phyloP scores from a whole-genome alignment of 2,888 invertebrate genomes.

The Vanessa cardui region DNA sequence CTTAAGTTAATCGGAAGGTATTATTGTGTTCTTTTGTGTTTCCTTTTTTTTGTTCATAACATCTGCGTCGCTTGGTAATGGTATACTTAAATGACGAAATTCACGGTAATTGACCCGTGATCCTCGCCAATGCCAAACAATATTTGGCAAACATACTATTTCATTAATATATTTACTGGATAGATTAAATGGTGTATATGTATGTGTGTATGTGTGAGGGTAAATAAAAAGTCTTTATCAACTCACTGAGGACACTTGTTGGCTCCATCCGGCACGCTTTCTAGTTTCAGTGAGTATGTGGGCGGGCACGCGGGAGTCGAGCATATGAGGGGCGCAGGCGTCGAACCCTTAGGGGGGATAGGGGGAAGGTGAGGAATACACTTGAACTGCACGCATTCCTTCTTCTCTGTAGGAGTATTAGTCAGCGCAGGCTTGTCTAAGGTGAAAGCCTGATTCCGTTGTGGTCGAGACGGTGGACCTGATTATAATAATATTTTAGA shows the following conservation, averaged over 20 bases:
- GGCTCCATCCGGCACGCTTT: constrained; percentile 52
- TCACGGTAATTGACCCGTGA: no score
- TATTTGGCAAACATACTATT: no score
- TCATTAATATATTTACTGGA: background rate
- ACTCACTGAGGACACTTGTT: constrained; percentile 79
- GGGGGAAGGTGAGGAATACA: constrained; percentile 79
- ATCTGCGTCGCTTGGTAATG: no score
- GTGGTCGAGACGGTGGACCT: constrained; percentile 50
- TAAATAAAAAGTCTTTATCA: background rate
- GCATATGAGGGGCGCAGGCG: constrained; percentile 60
- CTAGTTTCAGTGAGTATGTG: constrained; percentile 81
- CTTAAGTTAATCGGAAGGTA: no score
- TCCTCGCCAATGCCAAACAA: no score
- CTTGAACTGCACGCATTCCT: constrained; percentile 79
- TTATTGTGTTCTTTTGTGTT: no score
- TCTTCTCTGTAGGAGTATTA: constrained; percentile 34
- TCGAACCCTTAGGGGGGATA: constrained; percentile 61
- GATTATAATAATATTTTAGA: background rate
- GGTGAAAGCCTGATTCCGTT: constrained; percentile 60
- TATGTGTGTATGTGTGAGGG: no score
- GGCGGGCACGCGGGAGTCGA: constrained; percentile 82
- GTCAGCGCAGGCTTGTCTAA: constrained; percentile 60
- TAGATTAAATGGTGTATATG: background rate
- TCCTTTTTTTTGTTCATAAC: no score
- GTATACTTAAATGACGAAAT: no score